phyloP scores from a whole-genome alignment of 2,113 vertebrate species.

The Carollia perspicillata region DNA sequence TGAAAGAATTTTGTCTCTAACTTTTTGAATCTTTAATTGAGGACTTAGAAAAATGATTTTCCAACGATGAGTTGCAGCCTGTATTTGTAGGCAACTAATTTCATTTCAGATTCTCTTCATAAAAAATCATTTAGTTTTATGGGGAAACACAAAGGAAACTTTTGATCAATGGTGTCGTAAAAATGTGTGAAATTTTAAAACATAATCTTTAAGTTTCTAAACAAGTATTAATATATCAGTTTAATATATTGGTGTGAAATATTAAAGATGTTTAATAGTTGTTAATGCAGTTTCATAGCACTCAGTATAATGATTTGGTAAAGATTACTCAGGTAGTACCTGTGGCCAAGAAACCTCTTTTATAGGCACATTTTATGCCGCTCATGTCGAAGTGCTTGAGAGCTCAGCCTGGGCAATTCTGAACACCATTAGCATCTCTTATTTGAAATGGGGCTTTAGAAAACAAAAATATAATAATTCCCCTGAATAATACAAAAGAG shows the following conservation, averaged over 20 bases:
- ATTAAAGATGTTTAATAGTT: conserved; percentile 35
- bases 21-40: conserved; percentile 7
- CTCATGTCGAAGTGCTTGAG: conserved; percentile 49
- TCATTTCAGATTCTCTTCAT: conserved; percentile 11
- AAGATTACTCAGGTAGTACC: conserved; percentile 59
- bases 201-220: conserved; percentile 8
- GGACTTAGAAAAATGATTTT: conserved; percentile 35
- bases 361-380: conserved; percentile 46
- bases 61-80: not conserved
- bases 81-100: not conserved
- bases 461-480: conserved; percentile 74
- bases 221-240: not conserved
- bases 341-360: conserved; percentile 43
- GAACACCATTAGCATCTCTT: conserved; percentile 66
- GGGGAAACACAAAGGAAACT: conserved; percentile 1
- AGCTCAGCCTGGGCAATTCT: conserved; percentile 65
- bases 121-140: conserved; percentile 4
- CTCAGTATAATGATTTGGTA: conserved; percentile 29
- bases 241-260: not conserved
- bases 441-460: conserved; percentile 70
- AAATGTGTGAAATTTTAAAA: not conserved
- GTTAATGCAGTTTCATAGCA: conserved; percentile 43
- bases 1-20: conserved; percentile 21
- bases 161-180: conserved; percentile 22
- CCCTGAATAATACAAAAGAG: conserved; percentile 64